A percentile compares a stretch with the other conserved stretches of the same genome.
phyloP scores from a whole-genome alignment of 2,797 vertebrate species.

The Rhodeus uyekii region DNA sequence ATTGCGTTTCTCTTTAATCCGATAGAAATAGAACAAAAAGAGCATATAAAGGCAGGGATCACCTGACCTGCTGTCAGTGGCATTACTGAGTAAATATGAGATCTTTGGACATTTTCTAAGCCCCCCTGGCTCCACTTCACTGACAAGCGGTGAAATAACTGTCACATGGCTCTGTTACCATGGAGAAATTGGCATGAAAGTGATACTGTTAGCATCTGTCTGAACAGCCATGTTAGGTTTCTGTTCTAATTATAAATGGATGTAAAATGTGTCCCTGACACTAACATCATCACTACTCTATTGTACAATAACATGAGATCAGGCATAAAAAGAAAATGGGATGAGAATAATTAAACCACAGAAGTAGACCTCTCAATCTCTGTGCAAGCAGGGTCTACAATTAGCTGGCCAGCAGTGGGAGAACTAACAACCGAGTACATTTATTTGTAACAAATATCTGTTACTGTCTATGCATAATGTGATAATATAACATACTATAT shows the following conservation, averaged over 20 bases:
- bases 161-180: constrained; percentile 53
- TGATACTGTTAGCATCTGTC: constrained; percentile 44
- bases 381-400: constrained; percentile 1
- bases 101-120: constrained; percentile 26
- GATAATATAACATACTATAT: too few species aligned
- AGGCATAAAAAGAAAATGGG: constrained; percentile 20
- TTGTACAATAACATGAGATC: constrained; percentile 33
- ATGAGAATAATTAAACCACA: constrained; percentile 33
- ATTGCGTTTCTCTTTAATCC: constrained; percentile 15
- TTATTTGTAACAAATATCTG: neutral
- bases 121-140: constrained; percentile 15
- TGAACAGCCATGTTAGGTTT: constrained; percentile 44
- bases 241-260: constrained; percentile 40
- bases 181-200: constrained; percentile 48
- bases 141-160: constrained; percentile 19
- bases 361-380: neutral
- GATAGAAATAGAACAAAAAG: constrained; percentile 15
- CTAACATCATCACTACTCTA: constrained; percentile 23
- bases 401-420: neutral
- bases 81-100: constrained; percentile 18
- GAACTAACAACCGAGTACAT: neutral
- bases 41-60: constrained; percentile 28
- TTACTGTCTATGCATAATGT: neutral
- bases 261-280: constrained; percentile 41
- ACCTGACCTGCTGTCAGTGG: constrained; percentile 32